Percentiles rank a stretch among this genome's conserved stretches.
Evolutionary conservation across 1,140 invertebrate genomes (phyloP).

Genomic region (Drosophila mayri): DNA sequence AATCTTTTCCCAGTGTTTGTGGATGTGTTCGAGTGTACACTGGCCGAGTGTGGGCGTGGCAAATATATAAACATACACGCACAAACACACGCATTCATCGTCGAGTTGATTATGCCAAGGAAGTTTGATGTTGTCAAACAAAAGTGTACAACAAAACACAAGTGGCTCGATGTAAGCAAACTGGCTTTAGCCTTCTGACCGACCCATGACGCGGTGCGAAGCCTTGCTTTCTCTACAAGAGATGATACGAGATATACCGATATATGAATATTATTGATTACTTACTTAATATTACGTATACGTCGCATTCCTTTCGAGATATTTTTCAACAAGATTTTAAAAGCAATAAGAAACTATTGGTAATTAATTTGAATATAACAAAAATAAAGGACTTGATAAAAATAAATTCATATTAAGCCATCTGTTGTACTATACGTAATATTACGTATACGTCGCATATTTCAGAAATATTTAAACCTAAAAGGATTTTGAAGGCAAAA

Average conservation of each 20-base stretch:
- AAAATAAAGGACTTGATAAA: neutral
- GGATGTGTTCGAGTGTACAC: neutral
- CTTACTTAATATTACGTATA: neutral
- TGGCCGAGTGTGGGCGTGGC: slow-evolving; percentile 3
- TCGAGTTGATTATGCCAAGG: slow-evolving; percentile 39
- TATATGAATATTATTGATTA: neutral
- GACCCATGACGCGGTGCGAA: neutral
- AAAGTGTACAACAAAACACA: slow-evolving; percentile 48
- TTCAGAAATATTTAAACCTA: no score
- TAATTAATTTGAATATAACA: neutral
- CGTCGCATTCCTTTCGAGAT: neutral
- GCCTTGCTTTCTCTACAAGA: no score
- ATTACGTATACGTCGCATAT: neutral
- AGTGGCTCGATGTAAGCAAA: slow-evolving; percentile 32
- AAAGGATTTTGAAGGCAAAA: no score
- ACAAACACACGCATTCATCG: neutral
- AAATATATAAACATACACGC: slow-evolving; percentile 24
- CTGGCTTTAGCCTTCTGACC: neutral
- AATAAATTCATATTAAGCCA: neutral
- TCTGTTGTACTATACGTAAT: neutral
- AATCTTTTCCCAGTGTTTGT: slow-evolving; percentile 9
- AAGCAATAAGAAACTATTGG: neutral
- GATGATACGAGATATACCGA: neutral
- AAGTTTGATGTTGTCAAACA: slow-evolving; percentile 52
- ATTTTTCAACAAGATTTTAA: no score